These are phyloP conservation scores for Serripes groenlandicus DNA, from an alignment of 2,888 invertebrate genomes.

Conservation along the genomic window DNA sequence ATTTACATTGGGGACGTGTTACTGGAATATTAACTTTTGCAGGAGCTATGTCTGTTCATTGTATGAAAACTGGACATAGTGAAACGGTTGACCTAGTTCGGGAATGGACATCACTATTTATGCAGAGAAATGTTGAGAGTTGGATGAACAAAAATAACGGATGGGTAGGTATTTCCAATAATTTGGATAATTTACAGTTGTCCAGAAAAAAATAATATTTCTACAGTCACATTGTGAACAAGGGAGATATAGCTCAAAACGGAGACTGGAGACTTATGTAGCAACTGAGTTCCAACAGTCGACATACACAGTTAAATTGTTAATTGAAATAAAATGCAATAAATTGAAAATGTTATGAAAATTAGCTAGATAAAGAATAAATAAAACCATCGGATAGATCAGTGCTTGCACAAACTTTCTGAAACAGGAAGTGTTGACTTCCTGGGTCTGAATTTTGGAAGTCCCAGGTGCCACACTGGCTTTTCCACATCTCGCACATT, in stretches of 20 bases:
- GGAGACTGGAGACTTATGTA: no score
- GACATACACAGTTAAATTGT: no score
- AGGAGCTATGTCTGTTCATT: conserved; percentile 83
- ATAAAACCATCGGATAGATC: no score
- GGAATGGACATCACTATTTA: conserved; percentile 85
- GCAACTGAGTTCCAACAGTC: no score
- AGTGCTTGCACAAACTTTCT: no score
- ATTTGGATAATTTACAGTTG: no score
- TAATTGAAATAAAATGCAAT: no score
- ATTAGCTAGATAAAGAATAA: no score
- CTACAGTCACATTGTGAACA: not conserved
- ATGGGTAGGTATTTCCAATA: conserved; percentile 84
- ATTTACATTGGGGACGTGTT: conserved; percentile 86
- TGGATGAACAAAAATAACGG: conserved; percentile 86
- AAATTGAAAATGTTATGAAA: no score
- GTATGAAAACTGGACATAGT: conserved; percentile 79
- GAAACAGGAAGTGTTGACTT: not conserved
- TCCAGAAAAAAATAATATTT: not conserved
- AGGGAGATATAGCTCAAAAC: not conserved
- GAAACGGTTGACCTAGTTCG: conserved; percentile 82
- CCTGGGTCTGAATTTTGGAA: not conserved
- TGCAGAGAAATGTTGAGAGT: conserved; percentile 79
- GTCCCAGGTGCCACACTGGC: not conserved
- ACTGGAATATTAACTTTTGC: conserved; percentile 86
- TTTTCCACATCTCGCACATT: not conserved